A percentile compares a stretch with the other conserved stretches of the same genome.
Conservation (phyloP, 2,797 vertebrate species). For the Pelobates cultripes region DNA sequence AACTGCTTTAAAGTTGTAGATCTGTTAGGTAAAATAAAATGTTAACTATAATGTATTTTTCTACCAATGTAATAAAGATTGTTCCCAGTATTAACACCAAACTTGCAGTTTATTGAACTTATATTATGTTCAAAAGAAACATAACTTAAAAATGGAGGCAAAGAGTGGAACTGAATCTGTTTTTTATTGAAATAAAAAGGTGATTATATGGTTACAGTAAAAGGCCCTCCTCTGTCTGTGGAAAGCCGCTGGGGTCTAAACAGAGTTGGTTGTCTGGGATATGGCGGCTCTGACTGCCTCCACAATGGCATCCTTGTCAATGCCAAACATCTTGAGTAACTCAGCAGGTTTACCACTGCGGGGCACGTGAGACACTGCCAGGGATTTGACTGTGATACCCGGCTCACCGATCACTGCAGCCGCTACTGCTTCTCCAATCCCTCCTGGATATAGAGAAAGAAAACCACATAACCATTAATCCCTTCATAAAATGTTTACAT, state of each 20-base stretch:
- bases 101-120: background rate
- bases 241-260: background rate
- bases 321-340: slow-evolving; percentile 83
- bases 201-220: background rate
- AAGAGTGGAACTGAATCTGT: background rate
- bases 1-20: background rate
- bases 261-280: background rate
- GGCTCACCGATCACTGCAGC: slow-evolving; percentile 73
- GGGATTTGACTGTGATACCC: slow-evolving; percentile 70
- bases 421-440: slow-evolving; percentile 81
- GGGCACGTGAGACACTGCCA: slow-evolving; percentile 79
- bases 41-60: background rate
- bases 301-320: slow-evolving; percentile 80
- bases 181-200: background rate
- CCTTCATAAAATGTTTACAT: too few relatives aligned
- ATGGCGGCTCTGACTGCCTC: slow-evolving; percentile 69
- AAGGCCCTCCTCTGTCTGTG: background rate
- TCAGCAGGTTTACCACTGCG: slow-evolving; percentile 80
- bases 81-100: background rate
- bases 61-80: background rate
- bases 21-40: background rate
- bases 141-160: too few relatives aligned
- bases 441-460: slow-evolving; percentile 66
- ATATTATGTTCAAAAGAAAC: background rate
- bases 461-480: too few relatives aligned